Evolutionary conservation across 92 coral and sea anemone species (phyloP), one percentile per base, ranked within the genome.

Genomic region (Heteractis magnifica): DNA sequence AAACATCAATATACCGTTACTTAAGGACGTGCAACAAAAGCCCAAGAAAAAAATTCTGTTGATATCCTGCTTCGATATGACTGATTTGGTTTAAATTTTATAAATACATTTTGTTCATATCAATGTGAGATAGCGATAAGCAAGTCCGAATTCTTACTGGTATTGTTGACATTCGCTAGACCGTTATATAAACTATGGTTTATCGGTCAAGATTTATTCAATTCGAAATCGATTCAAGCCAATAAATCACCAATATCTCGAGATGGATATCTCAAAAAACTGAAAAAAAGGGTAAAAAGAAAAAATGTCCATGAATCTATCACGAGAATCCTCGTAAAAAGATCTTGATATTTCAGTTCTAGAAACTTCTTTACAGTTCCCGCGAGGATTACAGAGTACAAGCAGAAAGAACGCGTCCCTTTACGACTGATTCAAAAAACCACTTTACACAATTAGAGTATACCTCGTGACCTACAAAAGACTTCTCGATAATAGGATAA

Each of bases 391-490:
- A 13, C 14, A 68, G 3, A 20, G 10, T 10, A 68, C 10, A n/a
- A 6, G 44, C 19, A 62, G 9, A 5, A 7, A 68, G 4, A 21
- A 10, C 49, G 73, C 73, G 73, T 68, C 48, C 48, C 26, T 26
- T 8, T 6, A 4, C 21, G 2, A 21, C 20, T 8, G 6, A 34
- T 34, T 34, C 44, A 34, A 34, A 68, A 68, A 64, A 64, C 21
- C 26, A 1, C 41, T 0, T 18, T 64, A 18, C 10, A 19, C 26
- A 64, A 18, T 18, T 4, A 18, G 23, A 18, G 8, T 15, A 9
- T 64, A n/a, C 71, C 71, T 64, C 71, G 41, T 68, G 73, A 68
- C 49, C 49, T 26, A 68, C 49, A 68, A 68, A 68, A 21, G 73
- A 26, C 44, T 23, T 16, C 73, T 20, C 49, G 49, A n/a, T 68